phyloP scores from a whole-genome alignment of 37 sponge, comb jelly and placozoan species.

The Hormiphora californensis region DNA sequence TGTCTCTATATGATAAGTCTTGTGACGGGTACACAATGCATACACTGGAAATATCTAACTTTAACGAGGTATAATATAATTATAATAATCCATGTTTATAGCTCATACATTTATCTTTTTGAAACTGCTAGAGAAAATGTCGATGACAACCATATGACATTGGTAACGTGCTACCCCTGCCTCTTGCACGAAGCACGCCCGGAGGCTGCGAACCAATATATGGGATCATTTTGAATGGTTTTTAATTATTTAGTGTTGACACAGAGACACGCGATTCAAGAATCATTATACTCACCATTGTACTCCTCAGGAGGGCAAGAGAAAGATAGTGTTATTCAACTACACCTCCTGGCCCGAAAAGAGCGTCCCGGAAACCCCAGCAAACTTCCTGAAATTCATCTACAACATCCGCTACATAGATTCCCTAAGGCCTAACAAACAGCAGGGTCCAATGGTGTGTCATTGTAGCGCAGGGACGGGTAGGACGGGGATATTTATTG shows the following conservation, averaged over 20 bases:
- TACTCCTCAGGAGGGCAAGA: not conserved
- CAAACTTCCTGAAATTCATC: conserved; percentile 26
- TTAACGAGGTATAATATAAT: too few species aligned
- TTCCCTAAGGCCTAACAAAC: conserved; percentile 20
- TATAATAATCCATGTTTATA: too few species aligned
- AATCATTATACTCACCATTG: too few species aligned
- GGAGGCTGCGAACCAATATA: too few species aligned
- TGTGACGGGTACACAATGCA: not conserved
- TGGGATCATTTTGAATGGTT: too few species aligned
- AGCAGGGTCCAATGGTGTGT: conserved; percentile 14
- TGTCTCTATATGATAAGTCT: not conserved
- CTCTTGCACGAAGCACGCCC: too few species aligned
- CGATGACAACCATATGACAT: too few species aligned
- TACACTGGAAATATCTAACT: not conserved
- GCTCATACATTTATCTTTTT: too few species aligned
- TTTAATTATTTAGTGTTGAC: too few species aligned
- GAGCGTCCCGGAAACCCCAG: not conserved
- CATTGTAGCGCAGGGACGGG: conserved; percentile 50
- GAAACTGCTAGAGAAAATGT: too few species aligned
- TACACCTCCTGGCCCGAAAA: conserved; percentile 38
- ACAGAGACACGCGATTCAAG: too few species aligned
- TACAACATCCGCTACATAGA: conserved; percentile 42
- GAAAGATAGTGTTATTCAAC: conserved; percentile 28
- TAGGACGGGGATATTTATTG: conserved; percentile 17
- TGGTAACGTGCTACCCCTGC: too few species aligned